Evolutionary conservation across 2,888 invertebrate species (phyloP).

Genomic region (Uropetala carovei): DNA sequence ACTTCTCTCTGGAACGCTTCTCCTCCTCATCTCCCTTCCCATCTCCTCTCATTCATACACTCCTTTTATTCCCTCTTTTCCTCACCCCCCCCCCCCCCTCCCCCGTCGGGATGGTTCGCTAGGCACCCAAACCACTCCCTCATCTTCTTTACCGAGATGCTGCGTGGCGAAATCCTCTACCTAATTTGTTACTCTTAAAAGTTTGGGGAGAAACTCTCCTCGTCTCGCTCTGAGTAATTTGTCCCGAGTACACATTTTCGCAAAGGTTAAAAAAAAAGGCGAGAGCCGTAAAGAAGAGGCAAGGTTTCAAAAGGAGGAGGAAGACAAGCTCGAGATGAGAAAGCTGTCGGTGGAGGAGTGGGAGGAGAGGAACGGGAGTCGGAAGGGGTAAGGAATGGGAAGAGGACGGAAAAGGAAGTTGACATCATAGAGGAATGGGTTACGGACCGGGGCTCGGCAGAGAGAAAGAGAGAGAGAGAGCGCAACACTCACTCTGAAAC

Average conservation of each 20-base stretch:
- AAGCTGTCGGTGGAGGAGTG: neutral
- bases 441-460: neutral
- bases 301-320: neutral
- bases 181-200: neutral
- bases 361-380: neutral
- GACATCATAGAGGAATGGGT: neutral
- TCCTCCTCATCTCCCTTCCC: neutral
- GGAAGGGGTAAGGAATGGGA: neutral
- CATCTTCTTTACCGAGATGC: neutral
- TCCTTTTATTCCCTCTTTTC: neutral
- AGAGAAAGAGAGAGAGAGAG: too few relatives aligned
- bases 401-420: neutral
- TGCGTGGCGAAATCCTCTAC: neutral
- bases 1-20: neutral
- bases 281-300: neutral
- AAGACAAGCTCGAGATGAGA: too few relatives aligned
- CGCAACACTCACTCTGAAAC: neutral
- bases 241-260: constrained; percentile 32
- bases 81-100: neutral
- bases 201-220: neutral
- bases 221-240: constrained; percentile 2
- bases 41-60: neutral
- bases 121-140: neutral
- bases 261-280: neutral
- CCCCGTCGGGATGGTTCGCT: neutral